Evolutionary conservation across 2,113 vertebrate species (phyloP), one percentile per base, ranked within the genome.

Genomic region (Mionectes macconnelli): DNA sequence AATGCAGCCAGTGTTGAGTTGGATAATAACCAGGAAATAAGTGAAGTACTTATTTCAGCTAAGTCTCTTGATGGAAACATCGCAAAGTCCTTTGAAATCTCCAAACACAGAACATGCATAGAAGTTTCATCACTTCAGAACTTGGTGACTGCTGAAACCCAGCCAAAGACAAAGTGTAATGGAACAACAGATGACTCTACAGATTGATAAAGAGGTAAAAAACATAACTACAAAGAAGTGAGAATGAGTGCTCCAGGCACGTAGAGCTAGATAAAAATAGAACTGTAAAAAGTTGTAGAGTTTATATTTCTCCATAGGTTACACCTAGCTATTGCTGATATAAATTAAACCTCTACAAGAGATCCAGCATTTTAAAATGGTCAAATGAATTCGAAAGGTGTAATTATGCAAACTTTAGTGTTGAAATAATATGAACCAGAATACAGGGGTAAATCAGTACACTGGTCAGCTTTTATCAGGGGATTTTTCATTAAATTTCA

Each of bases 121-220:
- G 96, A 96, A 27, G 62, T 91, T 55, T 45, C 77, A 28, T 91
- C 69, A 37, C 63, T 80, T 80, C 96, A 73, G 91, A 83, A 68
- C 3, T 25, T 33, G 4, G 86, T 1, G 1, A 30, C 84, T 78
- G 20, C 68, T 62, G 81, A 96, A 91, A 55, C 59, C 72, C 90
- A 82, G 77, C 93, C 47, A 69, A 83, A 40, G 49, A 77, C 23
- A 56, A 81, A 92, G 45, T 18, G 24, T 52, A 84, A 96, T 21
- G 68, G 87, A 70, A 59, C 47, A 84, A 15, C 49, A 63, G 63
- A 63, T 59, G 40, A 45, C 85, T 86, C 42, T 45, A 55, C 92
- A 67, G 64, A 92, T 37, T 55, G 64, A 96, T 90, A 90, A 94
- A 72, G 95, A 98, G 98, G 98, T 98, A 97, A 97, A 94, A 77